Conservation (phyloP, 2,113 vertebrate species). For the Apus apus region DNA sequence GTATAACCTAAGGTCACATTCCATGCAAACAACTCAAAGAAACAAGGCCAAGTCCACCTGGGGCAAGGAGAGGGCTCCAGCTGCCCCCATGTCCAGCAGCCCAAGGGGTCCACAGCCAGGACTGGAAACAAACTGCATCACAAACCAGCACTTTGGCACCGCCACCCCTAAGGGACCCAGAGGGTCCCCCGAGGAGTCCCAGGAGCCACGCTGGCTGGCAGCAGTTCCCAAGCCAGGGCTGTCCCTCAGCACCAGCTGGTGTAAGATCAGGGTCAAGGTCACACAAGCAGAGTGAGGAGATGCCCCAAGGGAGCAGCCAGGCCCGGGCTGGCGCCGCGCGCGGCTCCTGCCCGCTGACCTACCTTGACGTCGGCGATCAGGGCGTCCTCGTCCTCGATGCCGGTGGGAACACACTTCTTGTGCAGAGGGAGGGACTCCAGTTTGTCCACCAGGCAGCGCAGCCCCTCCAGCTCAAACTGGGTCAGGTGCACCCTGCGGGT, state of each 20-base stretch:
- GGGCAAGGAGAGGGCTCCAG: neutral
- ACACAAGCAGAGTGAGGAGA: neutral
- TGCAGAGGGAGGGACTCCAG: constrained; percentile 90
- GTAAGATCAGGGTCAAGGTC: accelerated
- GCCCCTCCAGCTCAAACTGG: constrained; percentile 91
- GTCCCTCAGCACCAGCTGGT: neutral
- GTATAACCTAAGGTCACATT: neutral
- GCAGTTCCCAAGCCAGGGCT: neutral
- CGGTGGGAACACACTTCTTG: constrained; percentile 93
- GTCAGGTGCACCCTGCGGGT: constrained; percentile 83
- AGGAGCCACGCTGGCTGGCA: neutral
- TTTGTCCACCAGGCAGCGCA: constrained; percentile 92
- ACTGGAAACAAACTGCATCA: neutral
- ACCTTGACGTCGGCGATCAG: constrained; percentile 91
- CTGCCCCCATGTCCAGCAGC: neutral
- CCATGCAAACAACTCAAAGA: neutral
- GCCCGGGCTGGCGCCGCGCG: too few relatives aligned
- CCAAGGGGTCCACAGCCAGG: neutral
- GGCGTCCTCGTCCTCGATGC: constrained; percentile 87
- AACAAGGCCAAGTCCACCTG: neutral
- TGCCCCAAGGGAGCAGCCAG: too few relatives aligned
- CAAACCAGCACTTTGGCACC: accelerated
- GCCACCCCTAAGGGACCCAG: neutral
- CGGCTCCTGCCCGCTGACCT: neutral
- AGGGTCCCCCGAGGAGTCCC: neutral